Evolutionary conservation across 2,797 vertebrate genomes (phyloP), one percentile per base, ranked within the genome.

Genomic region (Gymnocypris eckloni): DNA sequence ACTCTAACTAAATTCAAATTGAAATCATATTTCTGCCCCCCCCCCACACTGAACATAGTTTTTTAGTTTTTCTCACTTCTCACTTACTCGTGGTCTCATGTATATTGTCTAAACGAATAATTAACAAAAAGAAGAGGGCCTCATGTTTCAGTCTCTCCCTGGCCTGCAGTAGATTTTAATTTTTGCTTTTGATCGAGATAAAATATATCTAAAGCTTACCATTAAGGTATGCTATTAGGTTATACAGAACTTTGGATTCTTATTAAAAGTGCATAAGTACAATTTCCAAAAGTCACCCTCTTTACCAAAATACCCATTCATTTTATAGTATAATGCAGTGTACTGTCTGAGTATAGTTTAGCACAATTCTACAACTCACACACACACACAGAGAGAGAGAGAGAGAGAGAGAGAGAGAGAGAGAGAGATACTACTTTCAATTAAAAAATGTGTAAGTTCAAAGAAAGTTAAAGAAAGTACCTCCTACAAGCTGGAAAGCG

Each of bases 401-500:
- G 41, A 43, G 8, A 10, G 43, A 43, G 43, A 43, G 43, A 43
- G 9, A 43, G 43, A 43, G 41, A 43, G 41, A 43, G 41, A 43
- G 41, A 43, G 41, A 43, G 41, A 43, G 41, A 43, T 9, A 64
- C 2, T 28, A 15, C 12, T 64, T 22, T 28, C 1, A 15, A 64
- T 7, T 6, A 3, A 20, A 12, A 59, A 39, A n/a, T 20, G 16
- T 28, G 7, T 6, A 18, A 79, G 11, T 54, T 22, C 2, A 54
- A 56, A n/a, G 22, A n/a, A 28, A 52, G 39, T 72, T 54, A 48
- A 43, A 50, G 45, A 79, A 25, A 43, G 70, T 54, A 99, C 98
- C 98, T 96, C 98, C 98, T 8, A 97, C 97, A 0, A 99, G 94
- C 91, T 99, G 98, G 93, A 99, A 99, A 48, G 97, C 97, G 0